Conservation (phyloP, 2,888 invertebrate species). For the Amphipyra tragopoginis region DNA sequence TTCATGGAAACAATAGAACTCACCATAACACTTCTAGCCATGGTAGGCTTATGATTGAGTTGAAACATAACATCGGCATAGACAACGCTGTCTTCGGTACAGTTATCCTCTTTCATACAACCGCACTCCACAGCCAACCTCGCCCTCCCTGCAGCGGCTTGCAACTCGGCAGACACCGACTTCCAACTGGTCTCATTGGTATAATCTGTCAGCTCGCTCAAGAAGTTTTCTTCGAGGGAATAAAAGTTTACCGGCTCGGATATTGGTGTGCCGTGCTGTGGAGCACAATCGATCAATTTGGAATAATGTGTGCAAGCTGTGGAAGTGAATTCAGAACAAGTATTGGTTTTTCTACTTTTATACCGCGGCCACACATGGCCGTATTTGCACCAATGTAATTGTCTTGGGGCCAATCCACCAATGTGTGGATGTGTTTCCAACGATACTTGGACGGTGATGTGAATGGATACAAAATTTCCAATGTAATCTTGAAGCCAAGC, state of each 20-base stretch:
- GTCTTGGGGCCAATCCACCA: too few species aligned
- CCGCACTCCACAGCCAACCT: constrained; percentile 71
- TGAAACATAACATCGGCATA: constrained; percentile 69
- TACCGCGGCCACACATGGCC: too few species aligned
- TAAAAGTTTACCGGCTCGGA: constrained; percentile 68
- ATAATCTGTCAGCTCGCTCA: constrained; percentile 74
- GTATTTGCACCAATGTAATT: too few species aligned
- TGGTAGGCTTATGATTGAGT: constrained; percentile 66
- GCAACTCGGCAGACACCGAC: constrained; percentile 60
- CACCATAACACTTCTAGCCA: constrained; percentile 61
- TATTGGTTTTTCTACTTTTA: too few species aligned
- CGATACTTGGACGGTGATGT: too few species aligned
- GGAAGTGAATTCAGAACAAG: too few species aligned
- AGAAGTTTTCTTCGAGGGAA: constrained; percentile 77
- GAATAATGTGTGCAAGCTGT: neutral
- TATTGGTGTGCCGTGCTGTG: constrained; percentile 71
- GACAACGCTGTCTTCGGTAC: constrained; percentile 64
- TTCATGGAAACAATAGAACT: constrained; percentile 7
- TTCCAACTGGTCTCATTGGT: constrained; percentile 73
- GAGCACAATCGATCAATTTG: constrained; percentile 36
- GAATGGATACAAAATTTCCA: too few species aligned
- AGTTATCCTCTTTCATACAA: constrained; percentile 68
- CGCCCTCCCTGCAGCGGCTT: constrained; percentile 68
- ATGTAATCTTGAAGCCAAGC: too few species aligned
- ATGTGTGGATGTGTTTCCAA: too few species aligned